Conservation (phyloP, 2,113 vertebrate genomes). For the Channa argus region DNA sequence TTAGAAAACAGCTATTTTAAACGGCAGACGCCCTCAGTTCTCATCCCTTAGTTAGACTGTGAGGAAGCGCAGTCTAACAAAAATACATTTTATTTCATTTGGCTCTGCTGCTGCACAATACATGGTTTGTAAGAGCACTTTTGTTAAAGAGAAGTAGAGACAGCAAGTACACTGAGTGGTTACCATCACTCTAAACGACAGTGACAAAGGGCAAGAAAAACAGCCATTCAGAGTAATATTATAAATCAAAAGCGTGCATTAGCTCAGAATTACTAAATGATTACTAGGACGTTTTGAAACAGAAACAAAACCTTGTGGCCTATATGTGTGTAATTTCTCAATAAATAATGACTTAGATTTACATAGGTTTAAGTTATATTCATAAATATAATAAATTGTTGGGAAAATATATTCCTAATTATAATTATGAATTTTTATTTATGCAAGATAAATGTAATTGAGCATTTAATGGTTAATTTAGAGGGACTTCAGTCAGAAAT, state of each 20-base stretch:
- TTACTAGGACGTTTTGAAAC: too few species aligned
- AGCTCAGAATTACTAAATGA: slow-evolving; percentile 1
- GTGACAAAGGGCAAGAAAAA: slow-evolving; percentile 63
- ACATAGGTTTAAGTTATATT: too few species aligned
- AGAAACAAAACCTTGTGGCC: too few species aligned
- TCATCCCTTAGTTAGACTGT: neutral
- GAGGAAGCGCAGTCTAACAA: neutral
- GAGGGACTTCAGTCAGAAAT: too few species aligned
- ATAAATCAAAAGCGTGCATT: slow-evolving; percentile 28
- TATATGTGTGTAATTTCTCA: too few species aligned
- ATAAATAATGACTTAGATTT: too few species aligned
- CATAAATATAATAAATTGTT: too few species aligned
- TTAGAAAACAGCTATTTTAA: slow-evolving; percentile 12
- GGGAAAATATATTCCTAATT: too few species aligned
- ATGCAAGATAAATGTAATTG: too few species aligned
- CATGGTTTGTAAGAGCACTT: slow-evolving; percentile 41
- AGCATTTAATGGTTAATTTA: too few species aligned
- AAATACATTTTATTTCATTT: slow-evolving; percentile 53
- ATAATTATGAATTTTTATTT: too few species aligned
- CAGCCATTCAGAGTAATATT: slow-evolving; percentile 45
- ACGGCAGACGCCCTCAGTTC: neutral
- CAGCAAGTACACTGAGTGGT: slow-evolving; percentile 56
- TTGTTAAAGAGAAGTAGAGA: slow-evolving; percentile 52
- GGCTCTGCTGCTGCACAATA: slow-evolving; percentile 23
- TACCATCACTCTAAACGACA: slow-evolving; percentile 67